Base-by-base conservation (phyloP, 2,113 vertebrate species). In the Upupa epops region DNA sequence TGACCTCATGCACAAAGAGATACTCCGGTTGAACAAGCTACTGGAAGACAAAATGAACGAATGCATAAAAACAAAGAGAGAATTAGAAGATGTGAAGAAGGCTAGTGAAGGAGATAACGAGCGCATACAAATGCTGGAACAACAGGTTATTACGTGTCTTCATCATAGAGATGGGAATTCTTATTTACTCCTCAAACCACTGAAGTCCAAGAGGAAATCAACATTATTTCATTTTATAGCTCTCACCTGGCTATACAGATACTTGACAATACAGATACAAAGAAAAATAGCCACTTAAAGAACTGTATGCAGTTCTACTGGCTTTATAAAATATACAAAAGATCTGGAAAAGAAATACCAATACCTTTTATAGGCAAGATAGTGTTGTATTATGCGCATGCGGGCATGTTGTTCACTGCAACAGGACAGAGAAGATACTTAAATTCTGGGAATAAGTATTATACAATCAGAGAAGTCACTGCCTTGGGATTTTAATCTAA, bases 111-210 rank as follows among this genome's bases (percentile, higher is more conserved):
- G 83, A 4, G 96, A 97, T 45, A 83, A 93, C 0, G 98, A 99
- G 73, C 97, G 95, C 11, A 98, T 98, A 64, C 98, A 99, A 96
- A 98, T 98, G 92, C 96, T 99, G 93, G 98, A 99, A 93, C 99
- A 99, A 95, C 99, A 99, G 99, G 99, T 99, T 70, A 95, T 37
- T 93, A 81, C 5, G 1, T 58, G 72, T 82, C 49, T 95, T 82
- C 29, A 80, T 80, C 34, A 37, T 86, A 71, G 52, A 60, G 7
- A 13, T 73, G 28, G 71, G 87, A 85, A 76, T 79, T 73, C 29
- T 32, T 69, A 61, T 22, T 69, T 68, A 87, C 34, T 85, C 46
- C 48, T 49, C 63, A 92, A 70, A 82, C 17, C 25, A 29, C 40
- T 75, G 7, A 85, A 81, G 10, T 77, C 25, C 32, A 58, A 54